Evolutionary conservation across 37 sponge, comb jelly and placozoan genomes (phyloP), one percentile per base, ranked within the genome.

Genomic region (Halisarca cf. caerulea): DNA sequence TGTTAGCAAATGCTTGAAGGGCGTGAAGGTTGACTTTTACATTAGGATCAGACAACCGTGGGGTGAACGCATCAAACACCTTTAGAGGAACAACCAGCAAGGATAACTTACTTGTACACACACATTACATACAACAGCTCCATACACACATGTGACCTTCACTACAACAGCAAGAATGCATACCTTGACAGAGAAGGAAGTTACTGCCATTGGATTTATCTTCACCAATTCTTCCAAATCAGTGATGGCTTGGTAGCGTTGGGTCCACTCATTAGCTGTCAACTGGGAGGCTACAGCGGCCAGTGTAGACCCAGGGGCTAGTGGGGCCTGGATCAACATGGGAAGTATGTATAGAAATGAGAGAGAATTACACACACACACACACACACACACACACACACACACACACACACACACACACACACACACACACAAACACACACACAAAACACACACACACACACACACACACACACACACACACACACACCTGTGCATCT

Each of bases 11-110:
- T 25, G 85, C 86, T 75, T 89, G 59, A 32, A 96, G 81, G 32
- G 97, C 97, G 6, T 60, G 85, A 11, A 91, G 72, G 73, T 96
- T 96, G 66, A 96, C 97, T 78, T 96, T 96, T 57, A 89, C 88
- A 69, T 94, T 96, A 15, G 90, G 79, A 66, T 96, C 97, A 7
- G 90, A 89, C 81, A 96, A 66, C 20, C 97, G 59, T 21, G 87
- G 83, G 24, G 66, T 86, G 86, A 94, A 91, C 0, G 44, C 86
- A 86, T 96, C 97, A 84, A 96, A 94, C 1, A 91, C 88, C 92
- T 94, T n/a, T 23, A 66, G 37, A 82, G 42, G 24, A 24, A 15
- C 33, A 55, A 17, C 6, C 36, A 57, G 15, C 21, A 75, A 8
- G 8, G 23, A 18, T 36, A 36, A 75, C 78, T 42, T 37, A 27